phyloP scores from a whole-genome alignment of 2,797 vertebrate genomes.

The Myotis myotis region DNA sequence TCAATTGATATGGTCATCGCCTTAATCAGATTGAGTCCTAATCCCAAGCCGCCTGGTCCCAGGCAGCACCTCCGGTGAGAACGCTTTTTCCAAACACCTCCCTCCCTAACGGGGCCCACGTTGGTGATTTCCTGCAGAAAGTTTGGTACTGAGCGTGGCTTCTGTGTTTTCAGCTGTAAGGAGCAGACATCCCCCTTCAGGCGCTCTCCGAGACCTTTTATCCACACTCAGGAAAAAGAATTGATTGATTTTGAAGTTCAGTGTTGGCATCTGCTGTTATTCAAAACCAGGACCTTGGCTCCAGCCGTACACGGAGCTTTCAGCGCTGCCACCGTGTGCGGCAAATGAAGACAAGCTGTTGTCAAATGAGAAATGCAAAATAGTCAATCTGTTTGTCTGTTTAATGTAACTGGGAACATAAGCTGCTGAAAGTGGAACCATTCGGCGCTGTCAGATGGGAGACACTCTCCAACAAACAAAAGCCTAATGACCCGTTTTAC shows the following conservation, averaged over 20 bases:
- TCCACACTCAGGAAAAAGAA: slow-evolving; percentile 85
- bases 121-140: slow-evolving; percentile 73
- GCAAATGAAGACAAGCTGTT: slow-evolving; percentile 92
- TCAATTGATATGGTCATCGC: not conserved
- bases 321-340: slow-evolving; percentile 85
- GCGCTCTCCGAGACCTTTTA: slow-evolving; percentile 88
- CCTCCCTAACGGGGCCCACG: slow-evolving; percentile 35
- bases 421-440: slow-evolving; percentile 90
- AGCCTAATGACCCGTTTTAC: slow-evolving; percentile 99
- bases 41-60: rapidly evolving
- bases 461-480: slow-evolving; percentile 95
- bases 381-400: slow-evolving; percentile 97
- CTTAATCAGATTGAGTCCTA: not conserved
- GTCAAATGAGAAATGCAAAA: slow-evolving; percentile 95
- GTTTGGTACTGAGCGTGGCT: slow-evolving; percentile 80
- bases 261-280: slow-evolving; percentile 90
- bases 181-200: slow-evolving; percentile 85
- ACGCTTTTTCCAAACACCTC: slow-evolving; percentile 30
- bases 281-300: slow-evolving; percentile 89
- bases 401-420: slow-evolving; percentile 95
- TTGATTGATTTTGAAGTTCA: slow-evolving; percentile 91
- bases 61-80: not conserved
- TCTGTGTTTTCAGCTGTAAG: slow-evolving; percentile 82
- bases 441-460: slow-evolving; percentile 96
- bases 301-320: slow-evolving; percentile 83